phyloP scores from a whole-genome alignment of 2,888 invertebrate genomes.

The Hyppa rectilinea region DNA sequence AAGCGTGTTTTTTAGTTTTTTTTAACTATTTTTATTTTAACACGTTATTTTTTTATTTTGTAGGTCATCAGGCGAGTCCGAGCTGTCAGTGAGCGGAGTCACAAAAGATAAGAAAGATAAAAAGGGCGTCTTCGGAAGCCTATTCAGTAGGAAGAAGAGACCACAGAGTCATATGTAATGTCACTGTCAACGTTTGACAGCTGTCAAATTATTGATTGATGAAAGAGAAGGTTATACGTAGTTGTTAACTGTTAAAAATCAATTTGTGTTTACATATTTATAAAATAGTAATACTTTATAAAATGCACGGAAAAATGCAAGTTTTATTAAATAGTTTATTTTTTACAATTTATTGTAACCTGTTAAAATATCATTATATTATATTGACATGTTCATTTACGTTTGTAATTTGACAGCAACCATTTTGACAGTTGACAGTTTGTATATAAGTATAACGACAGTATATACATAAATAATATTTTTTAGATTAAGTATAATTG shows the following conservation, averaged over 20 bases:
- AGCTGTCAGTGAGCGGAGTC: conserved; percentile 85
- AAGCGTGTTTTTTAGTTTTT: no score
- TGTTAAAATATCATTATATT: conserved; percentile 21
- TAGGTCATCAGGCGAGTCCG: conserved; percentile 88
- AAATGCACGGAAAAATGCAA: conserved; percentile 9
- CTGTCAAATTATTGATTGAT: conserved; percentile 49
- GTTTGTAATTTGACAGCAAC: conserved; percentile 35
- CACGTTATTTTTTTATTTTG: not conserved
- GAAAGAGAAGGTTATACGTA: not conserved
- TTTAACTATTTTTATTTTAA: no score
- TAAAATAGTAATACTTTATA: not conserved
- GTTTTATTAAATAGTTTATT: not conserved
- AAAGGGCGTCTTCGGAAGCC: conserved; percentile 91
- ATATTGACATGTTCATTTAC: not conserved
- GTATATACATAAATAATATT: conserved; percentile 45
- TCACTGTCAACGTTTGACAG: conserved; percentile 35
- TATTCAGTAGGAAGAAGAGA: conserved; percentile 91
- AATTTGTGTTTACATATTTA: not conserved
- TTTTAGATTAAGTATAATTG: conserved; percentile 37
- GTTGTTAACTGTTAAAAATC: conserved; percentile 10
- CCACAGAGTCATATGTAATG: conserved; percentile 90
- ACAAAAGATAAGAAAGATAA: conserved; percentile 90
- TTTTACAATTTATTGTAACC: conserved; percentile 41
- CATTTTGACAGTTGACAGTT: conserved; percentile 27
- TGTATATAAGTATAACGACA: conserved; percentile 51